Evolutionary conservation across 1,140 invertebrate genomes (phyloP).

Genomic region (Euschistus heros): DNA sequence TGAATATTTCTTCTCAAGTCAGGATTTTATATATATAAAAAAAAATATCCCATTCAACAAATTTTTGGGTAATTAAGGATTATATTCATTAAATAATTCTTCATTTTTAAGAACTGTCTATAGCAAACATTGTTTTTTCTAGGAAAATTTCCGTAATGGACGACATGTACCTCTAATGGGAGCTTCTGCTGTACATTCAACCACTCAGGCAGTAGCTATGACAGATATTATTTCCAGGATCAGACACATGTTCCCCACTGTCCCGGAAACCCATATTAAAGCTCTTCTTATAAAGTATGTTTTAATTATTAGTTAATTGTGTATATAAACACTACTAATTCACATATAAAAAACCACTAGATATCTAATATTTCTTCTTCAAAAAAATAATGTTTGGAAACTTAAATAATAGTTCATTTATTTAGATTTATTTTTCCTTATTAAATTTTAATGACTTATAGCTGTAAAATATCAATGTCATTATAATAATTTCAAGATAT

Average conservation of each 20-base stretch:
- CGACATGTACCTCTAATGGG: constrained; percentile 35
- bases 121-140: constrained; percentile 21
- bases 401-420: constrained; percentile 25
- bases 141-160: constrained; percentile 34
- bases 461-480: not conserved
- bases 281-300: constrained; percentile 78
- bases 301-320: too few relatives aligned
- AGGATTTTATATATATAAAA: too few relatives aligned
- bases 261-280: constrained; percentile 76
- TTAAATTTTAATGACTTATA: constrained; percentile 1
- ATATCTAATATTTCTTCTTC: too few relatives aligned
- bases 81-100: too few relatives aligned
- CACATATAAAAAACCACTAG: too few relatives aligned
- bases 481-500: constrained; percentile 46
- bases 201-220: constrained; percentile 42
- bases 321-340: too few relatives aligned
- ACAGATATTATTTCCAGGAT: constrained; percentile 69
- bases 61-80: too few relatives aligned
- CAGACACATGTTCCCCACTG: constrained; percentile 82
- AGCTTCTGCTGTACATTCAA: constrained; percentile 39
- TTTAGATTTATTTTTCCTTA: too few relatives aligned
- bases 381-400: too few relatives aligned
- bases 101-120: too few relatives aligned
- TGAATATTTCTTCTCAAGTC: too few relatives aligned
- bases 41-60: too few relatives aligned